These are phyloP conservation scores for Trachelipus rathkii DNA, from an alignment of 1,140 invertebrate species.

Conservation along the genomic window DNA sequence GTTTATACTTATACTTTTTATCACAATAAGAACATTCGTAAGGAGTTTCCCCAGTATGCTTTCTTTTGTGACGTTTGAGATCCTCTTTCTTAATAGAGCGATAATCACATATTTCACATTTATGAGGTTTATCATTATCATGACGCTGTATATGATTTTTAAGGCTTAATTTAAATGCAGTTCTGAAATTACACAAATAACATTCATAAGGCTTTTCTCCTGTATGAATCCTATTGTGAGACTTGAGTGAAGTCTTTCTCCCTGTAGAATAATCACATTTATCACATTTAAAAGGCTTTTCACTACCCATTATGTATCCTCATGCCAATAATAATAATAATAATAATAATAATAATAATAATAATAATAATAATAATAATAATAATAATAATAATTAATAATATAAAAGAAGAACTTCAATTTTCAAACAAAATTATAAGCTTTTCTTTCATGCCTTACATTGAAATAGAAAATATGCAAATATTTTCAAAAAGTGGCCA, in stretches of 20 bases:
- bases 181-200: conserved; percentile 7
- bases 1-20: no score
- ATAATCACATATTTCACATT: conserved; percentile 12
- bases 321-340: no score
- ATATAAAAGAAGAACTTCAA: no score
- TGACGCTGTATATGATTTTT: conserved; percentile 4
- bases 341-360: no score
- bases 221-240: background rate
- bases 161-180: conserved; percentile 4
- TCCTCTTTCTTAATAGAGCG: background rate
- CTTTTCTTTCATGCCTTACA: no score
- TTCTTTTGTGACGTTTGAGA: background rate
- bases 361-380: no score
- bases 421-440: no score
- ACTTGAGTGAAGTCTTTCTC: conserved; percentile 10
- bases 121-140: background rate
- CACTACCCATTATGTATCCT: background rate
- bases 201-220: conserved; percentile 9
- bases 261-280: background rate
- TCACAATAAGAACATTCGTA: conserved; percentile 18
- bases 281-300: conserved; percentile 20
- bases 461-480: no score
- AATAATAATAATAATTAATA: no score
- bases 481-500: no score
- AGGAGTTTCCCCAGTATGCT: conserved; percentile 21